Conservation (phyloP, 1,140 invertebrate species). For the Liolophura sinensis region DNA sequence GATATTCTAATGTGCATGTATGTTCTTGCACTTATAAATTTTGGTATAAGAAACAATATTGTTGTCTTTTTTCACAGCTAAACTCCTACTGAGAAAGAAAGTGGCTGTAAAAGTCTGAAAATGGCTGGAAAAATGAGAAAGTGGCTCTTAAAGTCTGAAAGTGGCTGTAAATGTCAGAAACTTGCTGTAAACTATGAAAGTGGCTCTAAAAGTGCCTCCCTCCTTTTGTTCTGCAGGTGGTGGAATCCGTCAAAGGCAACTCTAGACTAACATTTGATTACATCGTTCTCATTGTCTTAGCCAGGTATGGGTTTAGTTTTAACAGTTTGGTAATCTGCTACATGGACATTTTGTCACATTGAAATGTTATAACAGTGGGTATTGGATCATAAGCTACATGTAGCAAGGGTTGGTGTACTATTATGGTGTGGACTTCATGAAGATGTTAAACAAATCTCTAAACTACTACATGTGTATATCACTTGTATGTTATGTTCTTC, state of each 20-base stretch:
- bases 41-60: not conserved
- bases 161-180: no score
- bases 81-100: no score
- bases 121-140: no score
- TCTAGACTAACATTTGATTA: conserved; percentile 84
- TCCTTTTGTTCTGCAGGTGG: conserved; percentile 67
- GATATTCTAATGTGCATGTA: no score
- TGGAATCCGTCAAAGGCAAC: conserved; percentile 75
- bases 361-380: not conserved
- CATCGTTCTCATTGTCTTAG: conserved; percentile 75
- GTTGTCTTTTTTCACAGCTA: not conserved
- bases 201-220: not conserved
- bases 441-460: no score
- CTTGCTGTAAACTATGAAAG: no score
- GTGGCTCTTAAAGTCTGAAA: no score
- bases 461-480: no score
- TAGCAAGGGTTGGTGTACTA: not conserved
- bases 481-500: no score
- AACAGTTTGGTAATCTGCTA: not conserved
- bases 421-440: no score
- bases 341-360: not conserved
- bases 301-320: conserved; percentile 65
- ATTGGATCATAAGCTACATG: not conserved
- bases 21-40: no score
- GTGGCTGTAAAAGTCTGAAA: no score